Evolutionary conservation across 2,888 invertebrate genomes (phyloP), one percentile per base, ranked within the genome.

Genomic region (Epinotia bilunana): DNA sequence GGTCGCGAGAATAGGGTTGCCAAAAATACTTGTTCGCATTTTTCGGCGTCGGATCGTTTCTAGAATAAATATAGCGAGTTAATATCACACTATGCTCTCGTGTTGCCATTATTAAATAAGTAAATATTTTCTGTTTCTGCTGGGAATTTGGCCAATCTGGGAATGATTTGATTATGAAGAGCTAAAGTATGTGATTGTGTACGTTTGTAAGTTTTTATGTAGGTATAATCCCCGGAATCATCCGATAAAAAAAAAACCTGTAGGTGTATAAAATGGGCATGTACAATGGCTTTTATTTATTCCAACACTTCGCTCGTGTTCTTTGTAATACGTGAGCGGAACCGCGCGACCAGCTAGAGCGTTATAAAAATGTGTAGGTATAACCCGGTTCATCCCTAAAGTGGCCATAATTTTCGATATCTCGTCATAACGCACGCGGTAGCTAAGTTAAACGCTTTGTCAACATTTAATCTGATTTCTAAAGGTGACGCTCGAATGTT

Each of bases 381-480:
- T 5, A 23, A 33, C 20, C 43, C 53, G 11, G n/a, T 53, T 53
- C 73, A 68, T 68, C 73, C 73, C 68, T 73, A 55, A 16, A 49
- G 78, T 76, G 79, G 82, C 87, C 84, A 88, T 87, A 82, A 88
- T 88, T 91, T 90, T 90, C 89, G 88, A 90, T 90, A 90, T 87
- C 84, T 82, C 83, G 79, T 89, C 88, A 88, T 86, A 89, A 88
- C 87, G 85, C 86, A 84, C 85, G 86, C 88, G 89, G 88, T 86
- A 87, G 86, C 84, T 81, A 58, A 69, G 64, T 67, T 43, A 82
- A 80, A 82, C 82, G 83, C 84, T 83, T 87, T 87, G 84, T 86
- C 79, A 78, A 81, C 82, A 78, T 83, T 83, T 86, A 87, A 88
- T 90, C 87, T 87, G 85, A 84, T 83, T 81, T 80, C 80, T 78